Conservation (phyloP, 2,888 invertebrate genomes). For the Entomobrya proxima region DNA sequence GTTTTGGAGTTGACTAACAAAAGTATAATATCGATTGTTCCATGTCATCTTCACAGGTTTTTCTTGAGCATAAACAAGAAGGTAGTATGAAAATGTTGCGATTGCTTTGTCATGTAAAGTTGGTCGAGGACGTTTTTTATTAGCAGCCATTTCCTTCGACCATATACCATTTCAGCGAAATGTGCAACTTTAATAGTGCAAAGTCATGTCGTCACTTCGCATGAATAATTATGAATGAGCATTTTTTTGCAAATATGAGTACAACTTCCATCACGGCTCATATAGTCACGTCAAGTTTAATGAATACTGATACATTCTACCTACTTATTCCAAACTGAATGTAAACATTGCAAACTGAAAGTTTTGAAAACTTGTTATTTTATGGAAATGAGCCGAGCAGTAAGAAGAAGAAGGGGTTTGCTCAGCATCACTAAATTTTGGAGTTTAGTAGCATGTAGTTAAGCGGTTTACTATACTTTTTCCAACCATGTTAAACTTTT, state of each 20-base stretch:
- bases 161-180: neutral
- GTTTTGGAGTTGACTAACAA: neutral
- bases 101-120: constrained; percentile 46
- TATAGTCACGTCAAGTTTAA: too few species aligned
- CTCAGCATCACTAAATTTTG: neutral
- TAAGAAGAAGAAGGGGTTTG: neutral
- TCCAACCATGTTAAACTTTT: too few species aligned
- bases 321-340: too few species aligned
- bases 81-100: constrained; percentile 1
- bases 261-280: too few species aligned
- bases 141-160: neutral
- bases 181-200: constrained; percentile 33
- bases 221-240: constrained; percentile 34
- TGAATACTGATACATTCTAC: too few species aligned
- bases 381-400: constrained; percentile 10
- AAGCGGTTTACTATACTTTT: neutral
- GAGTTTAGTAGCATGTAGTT: neutral
- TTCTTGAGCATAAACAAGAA: constrained; percentile 1
- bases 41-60: neutral
- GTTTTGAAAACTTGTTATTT: constrained; percentile 12
- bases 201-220: constrained; percentile 33
- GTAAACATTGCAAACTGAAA: constrained; percentile 2
- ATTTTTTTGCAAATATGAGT: neutral
- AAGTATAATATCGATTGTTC: constrained; percentile 14
- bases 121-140: constrained; percentile 31